Percentiles rank a stretch among this genome's conserved stretches.
Conservation (phyloP, 2,113 vertebrate genomes). For the Semicossyphus pulcher region DNA sequence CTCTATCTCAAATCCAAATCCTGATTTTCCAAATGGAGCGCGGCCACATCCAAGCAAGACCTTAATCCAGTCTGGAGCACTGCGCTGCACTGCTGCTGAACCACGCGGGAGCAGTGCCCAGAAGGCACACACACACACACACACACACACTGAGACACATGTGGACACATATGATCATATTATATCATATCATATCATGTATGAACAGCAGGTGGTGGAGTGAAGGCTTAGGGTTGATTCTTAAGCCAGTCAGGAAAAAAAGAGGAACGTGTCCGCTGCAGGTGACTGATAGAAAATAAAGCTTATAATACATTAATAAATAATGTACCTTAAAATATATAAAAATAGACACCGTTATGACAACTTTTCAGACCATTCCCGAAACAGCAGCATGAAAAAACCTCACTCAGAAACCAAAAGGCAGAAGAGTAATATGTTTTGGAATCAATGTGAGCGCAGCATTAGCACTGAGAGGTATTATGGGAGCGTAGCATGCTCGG, state of each 20-base stretch:
- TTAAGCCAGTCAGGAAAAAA: not conserved
- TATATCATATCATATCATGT: constrained; percentile 2
- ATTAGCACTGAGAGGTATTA: constrained; percentile 61
- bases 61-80: constrained; percentile 63
- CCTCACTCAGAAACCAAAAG: constrained; percentile 35
- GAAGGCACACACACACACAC: constrained; percentile 3
- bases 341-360: too few species aligned
- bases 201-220: not conserved
- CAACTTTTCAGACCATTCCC: too few species aligned
- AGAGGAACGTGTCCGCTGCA: too few species aligned
- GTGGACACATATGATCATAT: not conserved
- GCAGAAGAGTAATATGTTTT: constrained; percentile 49
- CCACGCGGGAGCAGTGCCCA: constrained; percentile 11
- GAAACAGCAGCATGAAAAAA: not conserved
- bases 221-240: not conserved
- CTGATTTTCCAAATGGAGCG: constrained; percentile 68
- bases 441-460: constrained; percentile 66
- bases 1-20: constrained; percentile 72
- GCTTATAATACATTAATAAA: not conserved
- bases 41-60: constrained; percentile 60
- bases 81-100: constrained; percentile 8
- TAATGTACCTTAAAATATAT: too few species aligned
- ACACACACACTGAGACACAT: constrained; percentile 26
- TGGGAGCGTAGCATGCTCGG: constrained; percentile 32
- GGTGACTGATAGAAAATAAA: not conserved